These are phyloP conservation scores for Leucoptera coffeella DNA, from an alignment of 2,888 invertebrate species.

Conservation along the genomic window DNA sequence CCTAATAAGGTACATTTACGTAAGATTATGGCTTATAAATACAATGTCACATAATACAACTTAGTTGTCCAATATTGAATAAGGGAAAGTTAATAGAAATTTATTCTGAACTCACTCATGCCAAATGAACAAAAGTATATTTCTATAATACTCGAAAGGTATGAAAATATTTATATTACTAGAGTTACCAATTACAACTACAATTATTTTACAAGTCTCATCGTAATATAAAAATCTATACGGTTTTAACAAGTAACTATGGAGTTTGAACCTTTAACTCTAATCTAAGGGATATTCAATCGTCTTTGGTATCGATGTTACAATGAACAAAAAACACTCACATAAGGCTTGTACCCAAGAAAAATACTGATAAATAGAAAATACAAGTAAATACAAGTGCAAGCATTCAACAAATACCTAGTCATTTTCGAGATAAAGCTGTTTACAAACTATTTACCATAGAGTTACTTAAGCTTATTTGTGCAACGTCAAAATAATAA, in stretches of 20 bases:
- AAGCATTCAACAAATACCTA: conserved; percentile 24
- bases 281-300: conserved; percentile 44
- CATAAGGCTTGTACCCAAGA: conserved; percentile 12
- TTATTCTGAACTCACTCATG: conserved; percentile 5
- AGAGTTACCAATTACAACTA: conserved; percentile 16
- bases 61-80: conserved; percentile 14
- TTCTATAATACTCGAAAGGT: conserved; percentile 36
- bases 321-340: conserved; percentile 27
- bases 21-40: conserved; percentile 29
- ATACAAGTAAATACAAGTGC: conserved; percentile 2
- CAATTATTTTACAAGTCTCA: conserved; percentile 40
- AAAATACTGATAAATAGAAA: conserved; percentile 37
- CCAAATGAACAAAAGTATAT: conserved; percentile 1
- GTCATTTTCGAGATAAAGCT: too few species aligned
- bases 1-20: conserved; percentile 29
- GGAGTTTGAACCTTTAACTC: conserved; percentile 19
- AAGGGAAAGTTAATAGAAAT: conserved; percentile 8
- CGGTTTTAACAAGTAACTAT: conserved; percentile 11
- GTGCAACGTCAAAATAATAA: too few species aligned
- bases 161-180: conserved; percentile 36
- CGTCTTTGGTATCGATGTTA: conserved; percentile 51
- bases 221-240: conserved; percentile 17
- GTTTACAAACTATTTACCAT: too few species aligned
- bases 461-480: too few species aligned
- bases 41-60: conserved; percentile 17